Evolutionary conservation across 2,888 invertebrate species (phyloP).

Genomic region (Pseudoips prasinana): DNA sequence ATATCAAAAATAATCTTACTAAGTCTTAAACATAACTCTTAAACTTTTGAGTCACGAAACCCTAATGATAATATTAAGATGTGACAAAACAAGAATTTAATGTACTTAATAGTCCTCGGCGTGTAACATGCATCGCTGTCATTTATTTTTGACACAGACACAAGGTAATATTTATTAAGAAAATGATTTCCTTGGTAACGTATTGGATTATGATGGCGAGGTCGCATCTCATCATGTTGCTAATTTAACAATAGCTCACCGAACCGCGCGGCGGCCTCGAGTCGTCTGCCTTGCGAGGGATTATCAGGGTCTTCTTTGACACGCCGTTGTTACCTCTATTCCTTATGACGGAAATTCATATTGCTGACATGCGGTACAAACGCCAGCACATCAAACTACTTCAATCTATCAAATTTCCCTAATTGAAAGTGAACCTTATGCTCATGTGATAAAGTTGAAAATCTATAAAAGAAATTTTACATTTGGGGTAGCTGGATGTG

Average conservation of each 20-base stretch:
- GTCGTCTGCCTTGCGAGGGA: slow-evolving; percentile 39
- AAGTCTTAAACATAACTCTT: too few species aligned
- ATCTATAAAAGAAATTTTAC: too few species aligned
- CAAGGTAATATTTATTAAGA: slow-evolving; percentile 54
- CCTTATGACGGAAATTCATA: slow-evolving; percentile 9
- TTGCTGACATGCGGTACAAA: not conserved
- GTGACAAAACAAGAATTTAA: slow-evolving; percentile 3
- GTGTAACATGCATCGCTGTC: slow-evolving; percentile 43
- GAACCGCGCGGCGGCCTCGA: slow-evolving; percentile 25
- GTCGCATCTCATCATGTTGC: slow-evolving; percentile 59
- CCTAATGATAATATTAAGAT: slow-evolving; percentile 26
- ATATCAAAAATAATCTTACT: too few species aligned
- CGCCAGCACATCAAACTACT: too few species aligned
- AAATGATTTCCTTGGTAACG: slow-evolving; percentile 60
- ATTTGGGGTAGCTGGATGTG: too few species aligned
- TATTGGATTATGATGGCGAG: slow-evolving; percentile 58
- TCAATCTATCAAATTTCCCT: too few species aligned
- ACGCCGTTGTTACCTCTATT: slow-evolving; percentile 15
- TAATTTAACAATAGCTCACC: slow-evolving; percentile 55
- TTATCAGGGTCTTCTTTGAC: slow-evolving; percentile 51
- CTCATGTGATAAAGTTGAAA: too few species aligned
- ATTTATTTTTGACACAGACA: slow-evolving; percentile 42
- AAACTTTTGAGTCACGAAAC: slow-evolving; percentile 35
- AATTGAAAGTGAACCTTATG: too few species aligned
- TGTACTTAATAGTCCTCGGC: slow-evolving; percentile 32